phyloP scores from a whole-genome alignment of 2,113 vertebrate species.

The Neoarius graeffei region DNA sequence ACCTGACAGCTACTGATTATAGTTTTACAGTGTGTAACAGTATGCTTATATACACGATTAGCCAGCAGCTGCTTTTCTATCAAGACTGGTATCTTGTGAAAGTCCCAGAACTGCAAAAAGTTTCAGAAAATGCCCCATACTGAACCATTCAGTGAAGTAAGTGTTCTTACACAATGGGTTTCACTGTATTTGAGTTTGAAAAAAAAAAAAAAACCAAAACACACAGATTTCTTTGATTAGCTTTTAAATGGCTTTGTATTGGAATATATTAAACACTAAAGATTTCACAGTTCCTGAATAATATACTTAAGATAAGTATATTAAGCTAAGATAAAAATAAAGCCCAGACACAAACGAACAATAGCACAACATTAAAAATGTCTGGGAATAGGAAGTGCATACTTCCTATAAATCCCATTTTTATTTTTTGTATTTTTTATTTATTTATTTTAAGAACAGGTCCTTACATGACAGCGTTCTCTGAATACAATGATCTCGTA shows the following conservation, averaged over 20 bases:
- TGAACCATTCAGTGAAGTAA: background rate
- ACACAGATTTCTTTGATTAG: background rate
- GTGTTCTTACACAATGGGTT: background rate
- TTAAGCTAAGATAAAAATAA: background rate
- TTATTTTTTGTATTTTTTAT: background rate
- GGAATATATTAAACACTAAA: background rate
- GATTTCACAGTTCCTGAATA: background rate
- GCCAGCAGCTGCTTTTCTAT: background rate
- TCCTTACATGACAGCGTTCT: background rate
- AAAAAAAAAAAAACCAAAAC: background rate
- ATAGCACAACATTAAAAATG: background rate
- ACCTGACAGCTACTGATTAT: background rate
- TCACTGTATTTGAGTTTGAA: background rate
- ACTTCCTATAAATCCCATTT: background rate
- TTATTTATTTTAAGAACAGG: no score
- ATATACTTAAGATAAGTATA: background rate
- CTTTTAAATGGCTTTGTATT: background rate
- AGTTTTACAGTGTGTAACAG: background rate
- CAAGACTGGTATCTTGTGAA: conserved; percentile 23
- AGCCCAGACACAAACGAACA: background rate
- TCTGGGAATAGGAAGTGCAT: background rate
- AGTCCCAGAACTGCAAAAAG: conserved; percentile 9
- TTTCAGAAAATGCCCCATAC: background rate
- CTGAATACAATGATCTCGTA: background rate
- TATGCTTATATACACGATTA: background rate